Evolutionary conservation across 2,797 vertebrate species (phyloP).

Genomic region (Microchirus variegatus): DNA sequence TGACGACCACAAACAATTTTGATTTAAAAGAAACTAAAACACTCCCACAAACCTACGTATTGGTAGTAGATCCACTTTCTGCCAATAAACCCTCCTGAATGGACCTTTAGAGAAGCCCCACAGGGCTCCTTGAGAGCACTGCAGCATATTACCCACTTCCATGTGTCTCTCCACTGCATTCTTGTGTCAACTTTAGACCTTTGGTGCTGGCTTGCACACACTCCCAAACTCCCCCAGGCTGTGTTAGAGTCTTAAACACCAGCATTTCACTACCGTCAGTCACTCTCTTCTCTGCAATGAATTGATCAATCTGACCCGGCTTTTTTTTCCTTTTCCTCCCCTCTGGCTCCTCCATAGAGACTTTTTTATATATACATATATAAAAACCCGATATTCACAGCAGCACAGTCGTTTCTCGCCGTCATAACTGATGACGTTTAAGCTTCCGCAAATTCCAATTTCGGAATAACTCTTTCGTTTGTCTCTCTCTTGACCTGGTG

Average conservation of each 20-base stretch:
- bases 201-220: neutral
- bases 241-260: neutral
- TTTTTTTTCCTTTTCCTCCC: constrained; percentile 1
- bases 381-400: constrained; percentile 17
- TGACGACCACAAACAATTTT: no score
- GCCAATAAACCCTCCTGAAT: no score
- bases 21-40: no score
- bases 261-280: constrained; percentile 17
- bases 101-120: no score
- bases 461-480: no score
- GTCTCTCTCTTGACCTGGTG: neutral
- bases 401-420: constrained; percentile 6
- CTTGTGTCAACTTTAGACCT: constrained; percentile 33
- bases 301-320: constrained; percentile 25
- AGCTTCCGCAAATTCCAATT: no score
- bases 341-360: constrained; percentile 23
- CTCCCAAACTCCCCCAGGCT: constrained; percentile 9
- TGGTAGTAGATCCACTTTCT: no score
- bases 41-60: no score
- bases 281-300: constrained; percentile 15
- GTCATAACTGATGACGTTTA: no score
- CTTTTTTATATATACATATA: neutral
- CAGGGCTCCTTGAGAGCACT: no score
- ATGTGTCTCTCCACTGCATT: constrained; percentile 4
- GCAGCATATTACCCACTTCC: no score